Evolutionary conservation across 1,140 invertebrate species (phyloP).

Genomic region (Charaxes varanes): DNA sequence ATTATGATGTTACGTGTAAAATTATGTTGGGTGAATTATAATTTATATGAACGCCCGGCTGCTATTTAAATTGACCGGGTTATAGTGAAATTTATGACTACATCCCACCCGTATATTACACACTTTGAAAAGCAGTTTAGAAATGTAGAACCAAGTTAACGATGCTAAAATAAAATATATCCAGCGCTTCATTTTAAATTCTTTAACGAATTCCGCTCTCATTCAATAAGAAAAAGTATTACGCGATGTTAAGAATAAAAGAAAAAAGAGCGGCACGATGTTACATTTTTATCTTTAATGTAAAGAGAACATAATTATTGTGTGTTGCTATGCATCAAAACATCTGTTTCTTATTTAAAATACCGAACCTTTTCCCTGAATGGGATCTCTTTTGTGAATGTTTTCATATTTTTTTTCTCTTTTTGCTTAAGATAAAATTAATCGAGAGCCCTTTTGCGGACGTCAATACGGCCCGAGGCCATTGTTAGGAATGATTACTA

Average conservation of each 20-base stretch:
- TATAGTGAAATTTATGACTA: slow-evolving; percentile 6
- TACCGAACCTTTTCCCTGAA: slow-evolving; percentile 42
- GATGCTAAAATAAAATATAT: neutral
- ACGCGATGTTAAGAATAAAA: slow-evolving; percentile 11
- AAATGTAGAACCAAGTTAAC: slow-evolving; percentile 2
- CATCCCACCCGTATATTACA: slow-evolving; percentile 1
- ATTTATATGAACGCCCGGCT: slow-evolving; percentile 4
- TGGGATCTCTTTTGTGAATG: slow-evolving; percentile 34
- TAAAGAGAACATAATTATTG: slow-evolving; percentile 19
- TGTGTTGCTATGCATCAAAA: slow-evolving; percentile 34
- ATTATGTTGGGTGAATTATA: slow-evolving; percentile 4
- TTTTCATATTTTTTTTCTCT: slow-evolving; percentile 51
- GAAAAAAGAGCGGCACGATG: slow-evolving; percentile 9
- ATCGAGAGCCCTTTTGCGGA: slow-evolving; percentile 57
- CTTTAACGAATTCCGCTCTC: slow-evolving; percentile 4
- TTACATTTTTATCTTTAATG: slow-evolving; percentile 20
- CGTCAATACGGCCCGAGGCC: slow-evolving; percentile 60
- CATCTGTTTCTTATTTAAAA: slow-evolving; percentile 48
- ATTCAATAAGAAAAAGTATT: slow-evolving; percentile 14
- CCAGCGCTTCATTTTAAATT: slow-evolving; percentile 5
- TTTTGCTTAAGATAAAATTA: slow-evolving; percentile 59
- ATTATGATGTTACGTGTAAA: slow-evolving; percentile 3
- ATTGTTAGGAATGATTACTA: slow-evolving; percentile 65
- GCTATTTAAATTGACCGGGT: neutral
- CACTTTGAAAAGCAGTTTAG: slow-evolving; percentile 3